A percentile compares a stretch with the other conserved stretches of the same genome.
These are phyloP conservation scores for Setipinna tenuifilis DNA, from an alignment of 2,797 vertebrate species.

Conservation along the genomic window DNA sequence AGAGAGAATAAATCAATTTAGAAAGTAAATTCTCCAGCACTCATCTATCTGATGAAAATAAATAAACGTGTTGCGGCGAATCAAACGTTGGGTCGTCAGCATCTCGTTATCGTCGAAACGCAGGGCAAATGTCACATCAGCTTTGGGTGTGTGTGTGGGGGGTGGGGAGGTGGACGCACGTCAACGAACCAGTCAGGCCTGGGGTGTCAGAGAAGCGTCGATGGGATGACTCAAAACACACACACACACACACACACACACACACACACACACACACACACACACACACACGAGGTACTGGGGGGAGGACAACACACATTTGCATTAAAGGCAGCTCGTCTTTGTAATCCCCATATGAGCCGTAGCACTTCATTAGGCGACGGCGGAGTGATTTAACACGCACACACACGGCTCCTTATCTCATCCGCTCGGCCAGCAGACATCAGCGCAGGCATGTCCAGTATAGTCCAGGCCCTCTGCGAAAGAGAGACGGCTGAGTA, in stretches of 20 bases:
- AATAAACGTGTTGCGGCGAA: conserved; percentile 54
- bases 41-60: conserved; percentile 43
- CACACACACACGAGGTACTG: conserved; percentile 19
- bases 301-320: not conserved
- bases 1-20: not conserved
- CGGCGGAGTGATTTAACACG: not conserved
- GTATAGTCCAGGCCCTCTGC: not conserved
- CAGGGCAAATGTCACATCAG: conserved; percentile 26
- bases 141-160: too few relatives aligned
- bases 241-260: conserved; percentile 34
- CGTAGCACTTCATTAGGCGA: not conserved
- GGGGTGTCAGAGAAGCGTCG: not conserved
- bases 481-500: not conserved
- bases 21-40: not conserved
- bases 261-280: conserved; percentile 27
- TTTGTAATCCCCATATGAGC: conserved; percentile 4
- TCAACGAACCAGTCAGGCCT: conserved; percentile 1
- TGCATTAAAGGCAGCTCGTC: conserved; percentile 6
- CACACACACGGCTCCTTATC: not conserved
- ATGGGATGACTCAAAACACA: conserved; percentile 28
- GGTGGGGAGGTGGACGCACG: not conserved
- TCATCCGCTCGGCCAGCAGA: not conserved
- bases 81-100: conserved; percentile 51
- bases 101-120: conserved; percentile 47
- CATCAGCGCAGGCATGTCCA: not conserved